A percentile compares a stretch with the other conserved stretches of the same genome.
Conservation (phyloP, 2,888 invertebrate species). For the Acrobasis suavella region DNA sequence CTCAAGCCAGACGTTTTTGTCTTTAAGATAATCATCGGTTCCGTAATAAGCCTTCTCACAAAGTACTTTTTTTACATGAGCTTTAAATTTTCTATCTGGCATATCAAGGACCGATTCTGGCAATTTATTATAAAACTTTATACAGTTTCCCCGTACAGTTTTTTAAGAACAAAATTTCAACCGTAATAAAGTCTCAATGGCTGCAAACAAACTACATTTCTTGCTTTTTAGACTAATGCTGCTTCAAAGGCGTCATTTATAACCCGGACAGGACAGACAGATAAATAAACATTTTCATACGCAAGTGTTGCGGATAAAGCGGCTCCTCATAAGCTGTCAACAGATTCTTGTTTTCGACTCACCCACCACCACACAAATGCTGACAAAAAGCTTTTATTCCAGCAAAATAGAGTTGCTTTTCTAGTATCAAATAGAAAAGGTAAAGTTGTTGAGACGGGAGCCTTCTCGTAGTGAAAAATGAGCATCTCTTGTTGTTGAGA, state of each 20-base stretch:
- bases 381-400: constrained; percentile 33
- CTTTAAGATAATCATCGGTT: no score
- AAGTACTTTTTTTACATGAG: no score
- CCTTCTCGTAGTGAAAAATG: constrained; percentile 69
- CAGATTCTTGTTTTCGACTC: constrained; percentile 47
- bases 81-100: no score
- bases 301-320: constrained; percentile 48
- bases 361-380: constrained; percentile 31
- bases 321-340: constrained; percentile 69
- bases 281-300: constrained; percentile 24
- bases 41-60: no score
- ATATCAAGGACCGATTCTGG: no score
- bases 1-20: no score
- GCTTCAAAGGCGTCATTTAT: constrained; percentile 15
- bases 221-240: neutral
- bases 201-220: neutral
- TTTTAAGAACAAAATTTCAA: no score
- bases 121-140: no score
- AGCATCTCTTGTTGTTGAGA: constrained; percentile 71
- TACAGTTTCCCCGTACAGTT: no score
- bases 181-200: neutral
- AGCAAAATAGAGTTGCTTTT: constrained; percentile 42
- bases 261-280: neutral
- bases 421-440: constrained; percentile 19
- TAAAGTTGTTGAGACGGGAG: constrained; percentile 38